Evolutionary conservation across 1,140 invertebrate genomes (phyloP).

Genomic region (Lepidurus packardi): DNA sequence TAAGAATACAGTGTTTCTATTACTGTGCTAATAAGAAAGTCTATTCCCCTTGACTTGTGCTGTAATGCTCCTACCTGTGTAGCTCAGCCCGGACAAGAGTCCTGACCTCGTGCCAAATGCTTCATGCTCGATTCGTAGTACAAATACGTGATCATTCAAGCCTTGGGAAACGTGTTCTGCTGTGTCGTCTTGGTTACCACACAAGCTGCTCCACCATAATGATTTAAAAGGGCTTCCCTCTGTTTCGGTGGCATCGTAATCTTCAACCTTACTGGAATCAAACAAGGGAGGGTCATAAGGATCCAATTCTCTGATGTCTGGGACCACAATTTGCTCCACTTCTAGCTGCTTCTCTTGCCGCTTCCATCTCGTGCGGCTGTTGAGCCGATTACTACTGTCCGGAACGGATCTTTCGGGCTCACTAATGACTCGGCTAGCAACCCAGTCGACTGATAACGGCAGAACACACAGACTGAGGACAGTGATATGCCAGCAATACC

Average conservation of each 20-base stretch:
- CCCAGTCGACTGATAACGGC: slow-evolving; percentile 5
- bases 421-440: neutral
- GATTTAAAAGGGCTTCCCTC: neutral
- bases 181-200: slow-evolving; percentile 4
- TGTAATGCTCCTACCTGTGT: neutral
- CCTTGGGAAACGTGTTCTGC: neutral
- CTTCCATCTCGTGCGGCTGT: neutral
- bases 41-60: too few relatives aligned
- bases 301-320: neutral
- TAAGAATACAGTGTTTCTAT: too few relatives aligned
- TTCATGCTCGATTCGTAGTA: neutral
- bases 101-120: neutral
- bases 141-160: neutral
- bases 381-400: neutral
- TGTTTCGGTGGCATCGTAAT: neutral
- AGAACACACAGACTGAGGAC: neutral
- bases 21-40: too few relatives aligned
- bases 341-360: neutral
- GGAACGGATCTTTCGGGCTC: neutral
- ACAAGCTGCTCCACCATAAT: neutral
- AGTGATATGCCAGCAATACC: neutral
- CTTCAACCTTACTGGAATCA: neutral
- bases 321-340: neutral
- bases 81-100: neutral
- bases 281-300: neutral